A percentile compares a stretch with the other conserved stretches of the same genome.
Evolutionary conservation across 2,113 vertebrate species (phyloP).

Genomic region (Myotis yumanensis): DNA sequence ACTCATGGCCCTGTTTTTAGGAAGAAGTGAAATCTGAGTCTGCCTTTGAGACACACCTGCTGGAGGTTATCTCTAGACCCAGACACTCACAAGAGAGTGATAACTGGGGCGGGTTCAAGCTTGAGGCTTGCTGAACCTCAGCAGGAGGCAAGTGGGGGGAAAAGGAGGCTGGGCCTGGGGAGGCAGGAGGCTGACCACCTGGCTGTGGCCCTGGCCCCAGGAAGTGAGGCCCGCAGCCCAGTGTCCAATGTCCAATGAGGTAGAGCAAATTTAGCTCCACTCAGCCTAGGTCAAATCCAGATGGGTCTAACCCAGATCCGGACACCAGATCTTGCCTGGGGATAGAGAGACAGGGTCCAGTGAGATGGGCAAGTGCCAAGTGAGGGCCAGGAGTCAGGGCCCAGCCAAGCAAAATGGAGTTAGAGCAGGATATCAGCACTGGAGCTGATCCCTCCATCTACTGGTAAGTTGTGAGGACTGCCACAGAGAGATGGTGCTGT

Average conservation of each 20-base stretch:
- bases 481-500: fast-evolving
- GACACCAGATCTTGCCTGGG: neutral
- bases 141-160: neutral
- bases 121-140: neutral
- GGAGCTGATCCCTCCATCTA: fast-evolving
- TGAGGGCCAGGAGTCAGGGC: neutral
- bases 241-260: neutral
- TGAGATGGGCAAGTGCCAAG: neutral
- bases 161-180: neutral
- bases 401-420: neutral
- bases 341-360: neutral
- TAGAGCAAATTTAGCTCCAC: neutral
- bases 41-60: neutral
- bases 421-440: neutral
- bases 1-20: neutral
- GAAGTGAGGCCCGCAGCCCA: neutral
- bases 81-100: neutral
- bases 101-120: neutral
- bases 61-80: neutral
- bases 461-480: neutral
- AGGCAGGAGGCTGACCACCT: neutral
- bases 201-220: neutral
- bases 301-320: neutral
- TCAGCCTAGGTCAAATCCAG: neutral
- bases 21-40: neutral